These are phyloP conservation scores for Takifugu flavidus DNA, from an alignment of 2,113 vertebrate species.

Conservation along the genomic window DNA sequence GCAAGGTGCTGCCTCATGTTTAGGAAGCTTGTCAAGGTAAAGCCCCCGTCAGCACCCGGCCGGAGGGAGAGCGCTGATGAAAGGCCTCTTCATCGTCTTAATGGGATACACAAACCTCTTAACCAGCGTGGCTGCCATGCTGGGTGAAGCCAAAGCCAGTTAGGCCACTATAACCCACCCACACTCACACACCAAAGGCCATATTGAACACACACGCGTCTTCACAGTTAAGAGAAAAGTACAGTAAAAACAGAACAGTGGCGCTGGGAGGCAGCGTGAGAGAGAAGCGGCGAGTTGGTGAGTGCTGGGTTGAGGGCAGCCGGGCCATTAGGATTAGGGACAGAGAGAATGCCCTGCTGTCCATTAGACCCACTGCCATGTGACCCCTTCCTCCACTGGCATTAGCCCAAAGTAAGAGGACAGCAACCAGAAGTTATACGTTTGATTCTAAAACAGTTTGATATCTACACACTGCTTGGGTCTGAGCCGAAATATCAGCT, in stretches of 20 bases:
- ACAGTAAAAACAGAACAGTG: constrained; percentile 42
- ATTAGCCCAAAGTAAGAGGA: constrained; percentile 5
- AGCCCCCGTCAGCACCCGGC: constrained; percentile 72
- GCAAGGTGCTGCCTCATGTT: constrained; percentile 66
- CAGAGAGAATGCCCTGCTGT: constrained; percentile 58
- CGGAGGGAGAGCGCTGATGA: constrained; percentile 73
- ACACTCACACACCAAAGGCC: constrained; percentile 32
- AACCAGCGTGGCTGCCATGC: constrained; percentile 65
- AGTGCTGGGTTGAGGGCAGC: constrained; percentile 46
- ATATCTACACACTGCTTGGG: neutral
- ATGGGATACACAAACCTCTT: constrained; percentile 77
- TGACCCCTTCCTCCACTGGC: constrained; percentile 23
- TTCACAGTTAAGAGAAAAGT: constrained; percentile 39
- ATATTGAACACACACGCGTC: constrained; percentile 38
- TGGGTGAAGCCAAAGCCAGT: constrained; percentile 37
- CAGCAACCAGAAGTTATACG: constrained; percentile 1
- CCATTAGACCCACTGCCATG: constrained; percentile 16
- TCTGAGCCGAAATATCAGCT: neutral
- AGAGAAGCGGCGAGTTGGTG: constrained; percentile 12
- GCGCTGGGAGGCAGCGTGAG: constrained; percentile 23
- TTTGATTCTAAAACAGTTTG: neutral
- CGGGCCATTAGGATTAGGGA: constrained; percentile 40
- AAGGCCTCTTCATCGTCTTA: constrained; percentile 80
- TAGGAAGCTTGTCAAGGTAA: constrained; percentile 74
- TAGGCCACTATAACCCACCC: neutral